Evolutionary conservation across 2,888 invertebrate genomes (phyloP), one percentile per base, ranked within the genome.

Genomic region (Anarsia innoxiella): DNA sequence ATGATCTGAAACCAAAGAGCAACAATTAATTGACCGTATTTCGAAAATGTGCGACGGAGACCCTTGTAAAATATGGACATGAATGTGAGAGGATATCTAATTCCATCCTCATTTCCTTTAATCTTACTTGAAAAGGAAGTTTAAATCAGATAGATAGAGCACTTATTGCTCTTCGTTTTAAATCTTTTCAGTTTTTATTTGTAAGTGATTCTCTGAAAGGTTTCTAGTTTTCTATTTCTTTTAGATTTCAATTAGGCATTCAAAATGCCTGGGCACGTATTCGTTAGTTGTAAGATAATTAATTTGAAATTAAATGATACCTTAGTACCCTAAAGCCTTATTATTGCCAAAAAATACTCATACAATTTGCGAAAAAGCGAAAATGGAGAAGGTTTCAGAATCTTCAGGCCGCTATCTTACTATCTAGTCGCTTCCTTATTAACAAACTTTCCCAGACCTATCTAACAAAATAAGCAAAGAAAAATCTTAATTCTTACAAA

Each of bases 1-100:
- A 38, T 33, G 36, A 62, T 49, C 66, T 68, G 64, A 44, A 68
- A 68, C 60, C 62, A 58, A 46, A 47, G 28, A 38, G 38, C 30
- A 46, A 37, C 37, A 29, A 33, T 42, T 32, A 27, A 36, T 23
- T 40, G 28, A 39, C 36, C 5, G 19, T 29, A 31, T 33, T 34
- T 26, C 36, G 34, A 11, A 19, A 39, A 26, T 28, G 29, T 36
- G 9, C 28, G 23, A 32, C 8, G 25, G 33, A 23, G 12, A 16
- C 16, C 35, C 15, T 23, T 39, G 39, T 36, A 36, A 39, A 35
- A 34, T 32, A 23, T 32, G 35, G 32, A 28, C 35, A 41, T 40
- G 30, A 46, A 44, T 40, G 42, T 16, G 12, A 10, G 19, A 44
- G 45, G 44, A 45, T 44, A 42, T 45, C 44, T 48, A 42, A 48